phyloP scores from a whole-genome alignment of 2,888 invertebrate species.

The Andrena bucephala region DNA sequence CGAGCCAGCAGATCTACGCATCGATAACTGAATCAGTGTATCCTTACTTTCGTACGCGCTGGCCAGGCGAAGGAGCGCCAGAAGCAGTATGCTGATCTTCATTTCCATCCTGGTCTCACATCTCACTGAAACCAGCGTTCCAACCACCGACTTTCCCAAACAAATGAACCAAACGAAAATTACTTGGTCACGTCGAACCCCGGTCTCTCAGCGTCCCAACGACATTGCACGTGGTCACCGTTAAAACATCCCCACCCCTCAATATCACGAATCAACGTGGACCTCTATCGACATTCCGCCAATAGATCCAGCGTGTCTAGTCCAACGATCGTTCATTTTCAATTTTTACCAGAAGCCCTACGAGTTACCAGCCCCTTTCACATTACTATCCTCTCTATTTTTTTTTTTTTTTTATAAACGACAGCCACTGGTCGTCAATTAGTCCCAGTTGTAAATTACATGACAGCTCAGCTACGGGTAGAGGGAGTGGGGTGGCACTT shows the following conservation, averaged over 20 bases:
- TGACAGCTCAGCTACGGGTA: slow-evolving; percentile 45
- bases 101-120: slow-evolving; percentile 76
- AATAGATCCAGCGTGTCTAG: slow-evolving; percentile 11
- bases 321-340: slow-evolving; percentile 27
- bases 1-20: not conserved
- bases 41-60: slow-evolving; percentile 77
- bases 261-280: slow-evolving; percentile 13
- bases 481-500: slow-evolving; percentile 54
- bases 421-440: slow-evolving; percentile 46
- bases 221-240: slow-evolving; percentile 12
- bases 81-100: slow-evolving; percentile 76
- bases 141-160: slow-evolving; percentile 11
- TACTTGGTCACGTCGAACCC: slow-evolving; percentile 16
- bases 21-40: slow-evolving; percentile 18
- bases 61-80: slow-evolving; percentile 76
- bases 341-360: not conserved
- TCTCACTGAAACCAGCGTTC: slow-evolving; percentile 64
- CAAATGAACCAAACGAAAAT: not conserved
- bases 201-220: slow-evolving; percentile 12
- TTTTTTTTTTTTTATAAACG: not conserved
- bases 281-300: slow-evolving; percentile 12
- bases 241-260: not conserved
- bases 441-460: slow-evolving; percentile 50
- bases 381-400: not conserved
- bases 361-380: not conserved